phyloP scores from a whole-genome alignment of 2,113 vertebrate genomes.

The Psephotus haematonotus region DNA sequence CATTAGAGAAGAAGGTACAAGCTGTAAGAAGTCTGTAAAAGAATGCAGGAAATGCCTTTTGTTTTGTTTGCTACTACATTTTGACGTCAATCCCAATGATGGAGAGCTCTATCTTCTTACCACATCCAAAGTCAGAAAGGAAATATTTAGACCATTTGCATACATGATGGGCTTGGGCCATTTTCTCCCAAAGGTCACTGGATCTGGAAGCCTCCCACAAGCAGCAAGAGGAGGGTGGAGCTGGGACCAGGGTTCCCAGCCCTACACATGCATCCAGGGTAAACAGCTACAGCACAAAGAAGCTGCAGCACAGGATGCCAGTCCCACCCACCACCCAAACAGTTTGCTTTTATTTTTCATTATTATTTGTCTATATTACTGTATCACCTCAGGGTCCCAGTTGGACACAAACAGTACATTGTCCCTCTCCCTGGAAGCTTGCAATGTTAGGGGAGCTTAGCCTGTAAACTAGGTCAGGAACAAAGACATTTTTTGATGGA shows the following conservation, averaged over 20 bases:
- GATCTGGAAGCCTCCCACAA: background rate
- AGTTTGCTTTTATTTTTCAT: background rate
- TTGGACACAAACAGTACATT: fast-evolving
- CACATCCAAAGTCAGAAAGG: background rate
- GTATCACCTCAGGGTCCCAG: background rate
- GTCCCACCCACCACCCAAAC: background rate
- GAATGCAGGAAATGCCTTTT: background rate
- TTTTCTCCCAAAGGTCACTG: background rate
- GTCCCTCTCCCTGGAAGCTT: background rate
- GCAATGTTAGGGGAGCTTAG: background rate
- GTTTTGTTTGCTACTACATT: background rate
- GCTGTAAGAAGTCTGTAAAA: background rate
- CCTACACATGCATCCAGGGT: background rate
- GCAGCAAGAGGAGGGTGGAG: background rate
- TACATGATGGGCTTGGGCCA: background rate
- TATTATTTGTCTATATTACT: background rate
- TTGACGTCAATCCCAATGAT: background rate
- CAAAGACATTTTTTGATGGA: background rate
- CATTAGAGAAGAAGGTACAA: background rate
- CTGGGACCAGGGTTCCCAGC: background rate
- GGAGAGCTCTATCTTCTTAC: background rate
- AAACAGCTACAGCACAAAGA: background rate
- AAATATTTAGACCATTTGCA: background rate
- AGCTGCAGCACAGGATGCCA: background rate
- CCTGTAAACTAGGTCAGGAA: background rate